Conservation (phyloP, 2,888 invertebrate species). For the Resseliella maxima region DNA sequence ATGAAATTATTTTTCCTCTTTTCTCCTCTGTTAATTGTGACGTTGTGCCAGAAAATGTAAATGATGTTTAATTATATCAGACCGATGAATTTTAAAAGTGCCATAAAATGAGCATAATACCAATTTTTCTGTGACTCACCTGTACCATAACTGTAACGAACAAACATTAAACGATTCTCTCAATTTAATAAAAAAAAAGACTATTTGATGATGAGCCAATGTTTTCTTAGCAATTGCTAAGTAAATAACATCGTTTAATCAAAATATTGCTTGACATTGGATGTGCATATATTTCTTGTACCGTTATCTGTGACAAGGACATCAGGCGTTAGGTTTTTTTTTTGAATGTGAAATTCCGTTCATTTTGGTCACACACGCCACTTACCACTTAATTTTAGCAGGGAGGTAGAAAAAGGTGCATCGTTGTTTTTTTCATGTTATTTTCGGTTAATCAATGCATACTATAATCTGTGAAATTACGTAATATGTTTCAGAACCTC, state of each 20-base stretch:
- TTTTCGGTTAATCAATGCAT: constrained; percentile 16
- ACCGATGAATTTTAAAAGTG: constrained; percentile 42
- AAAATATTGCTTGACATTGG: neutral
- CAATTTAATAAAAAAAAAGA: constrained; percentile 48
- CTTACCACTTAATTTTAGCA: neutral
- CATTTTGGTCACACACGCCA: constrained; percentile 3
- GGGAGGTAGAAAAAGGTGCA: constrained; percentile 4
- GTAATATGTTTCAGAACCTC: neutral
- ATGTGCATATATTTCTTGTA: neutral
- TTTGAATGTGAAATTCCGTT: neutral
- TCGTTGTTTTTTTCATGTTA: neutral
- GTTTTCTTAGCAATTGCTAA: neutral
- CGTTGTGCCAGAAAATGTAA: constrained; percentile 48
- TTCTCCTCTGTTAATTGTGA: neutral
- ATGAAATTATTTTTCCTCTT: neutral
- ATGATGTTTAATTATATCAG: constrained; percentile 55
- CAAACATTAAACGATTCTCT: neutral
- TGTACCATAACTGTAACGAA: neutral
- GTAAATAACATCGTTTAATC: neutral
- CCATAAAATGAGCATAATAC: neutral
- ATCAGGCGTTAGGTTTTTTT: neutral
- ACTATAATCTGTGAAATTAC: constrained; percentile 6
- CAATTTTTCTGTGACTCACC: neutral
- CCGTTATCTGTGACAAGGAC: constrained; percentile 11
- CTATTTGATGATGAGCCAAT: constrained; percentile 42